Base-by-base conservation (phyloP, 23 tunicate species). In the Halocynthia roretzi region DNA sequence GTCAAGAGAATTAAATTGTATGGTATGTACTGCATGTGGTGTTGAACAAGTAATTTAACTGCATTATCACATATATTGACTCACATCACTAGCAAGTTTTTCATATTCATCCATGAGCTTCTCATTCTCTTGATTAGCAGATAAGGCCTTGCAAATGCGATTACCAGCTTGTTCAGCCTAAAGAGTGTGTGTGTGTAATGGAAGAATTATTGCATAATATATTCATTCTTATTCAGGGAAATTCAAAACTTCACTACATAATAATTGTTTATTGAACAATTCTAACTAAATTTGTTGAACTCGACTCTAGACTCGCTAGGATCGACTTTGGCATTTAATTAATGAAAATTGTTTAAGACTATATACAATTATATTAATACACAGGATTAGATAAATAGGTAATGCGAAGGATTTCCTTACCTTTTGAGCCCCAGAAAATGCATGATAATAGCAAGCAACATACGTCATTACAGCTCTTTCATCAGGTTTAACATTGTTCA, bases 131-230 rank as follows among this genome's bases (percentile, higher is more conserved):
- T 96, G 99, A 81, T 96, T 90, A 10, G 93, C 89, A 40, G 81
- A 85, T 44, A 96, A 83, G n/a, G 88, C 99, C 79, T 96, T 89
- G 85, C 81, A 70, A 72, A 96, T 96, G 6, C 99, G 79, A 77
- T 90, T 90, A 52, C 92, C 91, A 51, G 99, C 99, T 19, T 96
- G 94, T 76, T 96, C 99, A 57, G 99, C 99, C 99, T 96, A 69
- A 8, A 31, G 44, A 31, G 44, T 31, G 44, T 31, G 44, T 31
- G 44, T 31, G 44, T 31, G 44, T 31, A 31, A 31, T 31, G 44
- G 1, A 31, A 31, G 4, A 31, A 31, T 31, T 31, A 31, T 0
- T 31, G 44, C 4, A 31, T 31, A 31, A 31, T 31, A 31, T 31
- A 1, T 31, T 31, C 44, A 31, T 31, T 31, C 44, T 31, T 31